Evolutionary conservation across 1,140 invertebrate genomes (phyloP).

Genomic region (Gryllus bimaculatus): DNA sequence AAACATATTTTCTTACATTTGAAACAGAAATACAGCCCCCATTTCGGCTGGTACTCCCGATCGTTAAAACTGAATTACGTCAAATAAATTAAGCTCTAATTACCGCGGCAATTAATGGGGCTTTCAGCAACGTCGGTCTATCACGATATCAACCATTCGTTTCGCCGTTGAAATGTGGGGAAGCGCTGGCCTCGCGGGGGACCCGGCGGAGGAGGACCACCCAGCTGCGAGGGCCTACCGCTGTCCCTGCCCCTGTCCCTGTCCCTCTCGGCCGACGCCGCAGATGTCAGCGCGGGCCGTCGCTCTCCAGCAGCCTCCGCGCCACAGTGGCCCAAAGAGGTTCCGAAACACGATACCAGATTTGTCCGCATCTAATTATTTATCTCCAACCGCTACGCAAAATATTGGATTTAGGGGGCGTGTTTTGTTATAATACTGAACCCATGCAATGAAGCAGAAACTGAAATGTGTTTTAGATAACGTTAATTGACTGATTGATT

Average conservation of each 20-base stretch:
- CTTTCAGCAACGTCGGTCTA: not conserved
- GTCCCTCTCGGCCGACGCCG: no score
- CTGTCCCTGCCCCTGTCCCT: no score
- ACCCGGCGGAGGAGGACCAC: not conserved
- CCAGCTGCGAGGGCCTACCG: not conserved
- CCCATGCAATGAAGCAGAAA: no score
- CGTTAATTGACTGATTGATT: no score
- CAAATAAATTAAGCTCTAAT: constrained; percentile 6
- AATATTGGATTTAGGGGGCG: no score
- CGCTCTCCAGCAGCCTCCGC: not conserved
- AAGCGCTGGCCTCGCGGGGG: not conserved
- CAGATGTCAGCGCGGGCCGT: not conserved
- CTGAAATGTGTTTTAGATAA: no score
- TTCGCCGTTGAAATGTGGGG: not conserved
- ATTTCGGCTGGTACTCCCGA: not conserved
- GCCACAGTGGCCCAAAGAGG: no score
- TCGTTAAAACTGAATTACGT: constrained; percentile 5
- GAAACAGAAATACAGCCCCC: not conserved
- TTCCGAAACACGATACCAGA: no score
- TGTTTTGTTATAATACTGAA: no score
- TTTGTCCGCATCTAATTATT: no score
- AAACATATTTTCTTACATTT: not conserved
- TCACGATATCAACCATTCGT: not conserved
- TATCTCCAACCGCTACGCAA: no score
- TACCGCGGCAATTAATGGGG: not conserved